Evolutionary conservation across 2,888 invertebrate species (phyloP).

Genomic region (Danaus chrysippus): DNA sequence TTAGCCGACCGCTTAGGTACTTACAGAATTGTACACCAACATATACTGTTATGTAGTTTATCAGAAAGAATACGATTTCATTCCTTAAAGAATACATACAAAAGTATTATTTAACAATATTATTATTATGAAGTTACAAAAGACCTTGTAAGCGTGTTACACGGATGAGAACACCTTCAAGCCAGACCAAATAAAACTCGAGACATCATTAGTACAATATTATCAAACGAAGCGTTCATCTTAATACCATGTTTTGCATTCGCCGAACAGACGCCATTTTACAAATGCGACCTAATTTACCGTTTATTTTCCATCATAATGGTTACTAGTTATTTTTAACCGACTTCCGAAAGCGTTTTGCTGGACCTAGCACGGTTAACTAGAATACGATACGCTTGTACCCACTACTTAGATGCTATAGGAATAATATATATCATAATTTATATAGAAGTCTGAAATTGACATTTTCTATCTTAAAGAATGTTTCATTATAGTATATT

Average conservation of each 20-base stretch:
- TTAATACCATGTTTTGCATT: conserved; percentile 43
- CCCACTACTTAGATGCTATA: neutral
- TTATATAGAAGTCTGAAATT: too few species aligned
- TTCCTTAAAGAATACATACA: too few species aligned
- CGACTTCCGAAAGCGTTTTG: conserved; percentile 19
- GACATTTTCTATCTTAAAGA: too few species aligned
- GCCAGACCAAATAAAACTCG: conserved; percentile 4
- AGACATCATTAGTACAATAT: conserved; percentile 25
- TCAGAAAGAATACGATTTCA: too few species aligned
- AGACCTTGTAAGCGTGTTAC: too few species aligned
- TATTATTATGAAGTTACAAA: too few species aligned
- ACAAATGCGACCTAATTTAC: conserved; percentile 34
- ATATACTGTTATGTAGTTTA: too few species aligned
- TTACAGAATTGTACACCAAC: too few species aligned
- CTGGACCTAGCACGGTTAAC: conserved; percentile 11
- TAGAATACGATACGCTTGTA: neutral
- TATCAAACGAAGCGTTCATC: conserved; percentile 27
- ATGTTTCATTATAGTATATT: too few species aligned
- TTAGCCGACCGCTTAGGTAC: neutral
- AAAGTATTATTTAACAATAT: too few species aligned
- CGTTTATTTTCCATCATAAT: conserved; percentile 34
- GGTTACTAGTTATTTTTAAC: conserved; percentile 31
- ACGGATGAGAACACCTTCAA: neutral
- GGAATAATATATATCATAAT: too few species aligned
- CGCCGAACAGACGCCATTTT: conserved; percentile 37